Percentiles rank a stretch among this genome's conserved stretches.
phyloP scores from a whole-genome alignment of 2,888 invertebrate species.

The Philereme transversata region DNA sequence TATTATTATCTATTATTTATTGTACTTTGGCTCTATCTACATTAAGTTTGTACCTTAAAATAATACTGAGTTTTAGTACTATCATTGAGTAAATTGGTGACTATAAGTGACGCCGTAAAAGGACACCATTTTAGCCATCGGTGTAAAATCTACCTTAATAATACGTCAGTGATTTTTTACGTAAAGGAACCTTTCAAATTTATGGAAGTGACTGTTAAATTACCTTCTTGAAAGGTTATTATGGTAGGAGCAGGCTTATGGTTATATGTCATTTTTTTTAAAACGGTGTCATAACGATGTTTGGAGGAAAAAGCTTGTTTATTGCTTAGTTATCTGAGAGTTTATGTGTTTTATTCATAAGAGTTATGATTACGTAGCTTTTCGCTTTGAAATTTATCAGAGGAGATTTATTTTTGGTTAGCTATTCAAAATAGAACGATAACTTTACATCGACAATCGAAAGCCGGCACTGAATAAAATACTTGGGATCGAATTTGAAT shows the following conservation, averaged over 20 bases:
- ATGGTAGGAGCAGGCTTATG: slow-evolving; percentile 51
- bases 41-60: no score
- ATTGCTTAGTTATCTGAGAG: slow-evolving; percentile 20
- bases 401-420: no score
- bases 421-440: no score
- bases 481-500: no score
- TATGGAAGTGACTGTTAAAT: slow-evolving; percentile 72
- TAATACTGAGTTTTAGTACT: no score
- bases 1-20: no score
- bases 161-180: slow-evolving; percentile 33
- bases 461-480: no score
- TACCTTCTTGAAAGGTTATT: slow-evolving; percentile 63
- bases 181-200: slow-evolving; percentile 48
- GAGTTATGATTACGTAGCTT: no score
- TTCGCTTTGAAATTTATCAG: no score
- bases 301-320: slow-evolving; percentile 26
- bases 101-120: slow-evolving; percentile 30
- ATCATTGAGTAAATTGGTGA: not conserved
- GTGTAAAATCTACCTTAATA: slow-evolving; percentile 61
- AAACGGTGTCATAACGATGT: slow-evolving; percentile 32
- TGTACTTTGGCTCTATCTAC: no score
- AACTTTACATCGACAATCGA: no score
- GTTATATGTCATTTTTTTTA: slow-evolving; percentile 56
- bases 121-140: slow-evolving; percentile 40
- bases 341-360: slow-evolving; percentile 21